Conservation (phyloP, 1,140 invertebrate species). For the Diuraphis noxia region DNA sequence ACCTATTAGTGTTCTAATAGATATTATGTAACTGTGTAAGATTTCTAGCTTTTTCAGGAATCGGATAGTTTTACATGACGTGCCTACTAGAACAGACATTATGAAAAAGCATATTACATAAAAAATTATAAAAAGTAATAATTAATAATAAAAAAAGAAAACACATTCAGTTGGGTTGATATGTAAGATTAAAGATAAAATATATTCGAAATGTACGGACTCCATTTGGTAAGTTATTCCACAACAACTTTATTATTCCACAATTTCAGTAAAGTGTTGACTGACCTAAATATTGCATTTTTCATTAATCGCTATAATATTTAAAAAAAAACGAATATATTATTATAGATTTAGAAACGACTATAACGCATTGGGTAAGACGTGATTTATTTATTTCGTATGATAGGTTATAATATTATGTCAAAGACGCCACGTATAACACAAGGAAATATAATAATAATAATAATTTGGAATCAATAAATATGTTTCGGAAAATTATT, state of each 20-base stretch:
- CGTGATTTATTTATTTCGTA: too few relatives aligned
- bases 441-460: too few relatives aligned
- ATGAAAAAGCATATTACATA: not conserved
- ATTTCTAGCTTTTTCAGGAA: not conserved
- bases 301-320: not conserved
- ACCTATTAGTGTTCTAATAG: not conserved
- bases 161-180: not conserved
- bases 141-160: not conserved
- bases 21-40: not conserved
- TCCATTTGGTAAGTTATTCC: not conserved
- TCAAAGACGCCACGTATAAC: too few relatives aligned
- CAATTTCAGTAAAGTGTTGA: not conserved
- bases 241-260: not conserved
- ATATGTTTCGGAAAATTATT: too few relatives aligned
- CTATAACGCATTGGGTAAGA: too few relatives aligned
- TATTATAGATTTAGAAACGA: not conserved
- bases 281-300: not conserved
- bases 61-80: not conserved
- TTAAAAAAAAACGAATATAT: not conserved
- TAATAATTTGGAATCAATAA: too few relatives aligned
- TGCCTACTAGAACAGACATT: not conserved
- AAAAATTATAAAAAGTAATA: not conserved
- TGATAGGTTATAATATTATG: too few relatives aligned
- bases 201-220: too few relatives aligned
- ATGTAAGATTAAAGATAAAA: not conserved